These are phyloP conservation scores for Esox masquinongy DNA, from an alignment of 2,797 vertebrate species.

Conservation along the genomic window DNA sequence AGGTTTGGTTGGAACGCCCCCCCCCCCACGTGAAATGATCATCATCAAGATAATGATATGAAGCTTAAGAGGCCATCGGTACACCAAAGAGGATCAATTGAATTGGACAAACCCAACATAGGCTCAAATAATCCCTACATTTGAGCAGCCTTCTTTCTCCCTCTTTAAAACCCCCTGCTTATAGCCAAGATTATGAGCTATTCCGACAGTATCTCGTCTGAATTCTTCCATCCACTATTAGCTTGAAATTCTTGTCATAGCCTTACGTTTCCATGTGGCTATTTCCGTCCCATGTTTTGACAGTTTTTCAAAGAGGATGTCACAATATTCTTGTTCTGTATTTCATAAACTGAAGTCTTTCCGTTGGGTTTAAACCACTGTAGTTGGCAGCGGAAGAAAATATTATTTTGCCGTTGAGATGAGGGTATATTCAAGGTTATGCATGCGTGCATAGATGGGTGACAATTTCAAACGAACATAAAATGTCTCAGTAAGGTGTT, in stretches of 20 bases:
- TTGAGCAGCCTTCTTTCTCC: conserved; percentile 3
- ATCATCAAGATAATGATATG: conserved; percentile 12
- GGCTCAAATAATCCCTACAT: neutral
- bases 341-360: conserved; percentile 1
- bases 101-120: conserved; percentile 11
- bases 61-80: conserved; percentile 9
- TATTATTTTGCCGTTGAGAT: neutral
- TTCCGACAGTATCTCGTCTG: neutral
- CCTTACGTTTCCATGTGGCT: neutral
- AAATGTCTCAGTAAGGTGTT: no score
- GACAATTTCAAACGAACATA: no score
- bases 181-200: neutral
- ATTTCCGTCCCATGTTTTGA: conserved; percentile 3
- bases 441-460: neutral
- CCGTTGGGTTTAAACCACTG: neutral
- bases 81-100: conserved; percentile 12
- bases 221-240: neutral
- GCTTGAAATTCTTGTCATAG: neutral
- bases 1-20: neutral
- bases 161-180: conserved; percentile 2
- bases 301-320: neutral
- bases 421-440: neutral
- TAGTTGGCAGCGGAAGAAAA: neutral
- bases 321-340: neutral
- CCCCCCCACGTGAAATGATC: neutral